Evolutionary conservation across 2,888 invertebrate genomes (phyloP), one percentile per base, ranked within the genome.

Genomic region (Kuschelorhynchus macadamiae): DNA sequence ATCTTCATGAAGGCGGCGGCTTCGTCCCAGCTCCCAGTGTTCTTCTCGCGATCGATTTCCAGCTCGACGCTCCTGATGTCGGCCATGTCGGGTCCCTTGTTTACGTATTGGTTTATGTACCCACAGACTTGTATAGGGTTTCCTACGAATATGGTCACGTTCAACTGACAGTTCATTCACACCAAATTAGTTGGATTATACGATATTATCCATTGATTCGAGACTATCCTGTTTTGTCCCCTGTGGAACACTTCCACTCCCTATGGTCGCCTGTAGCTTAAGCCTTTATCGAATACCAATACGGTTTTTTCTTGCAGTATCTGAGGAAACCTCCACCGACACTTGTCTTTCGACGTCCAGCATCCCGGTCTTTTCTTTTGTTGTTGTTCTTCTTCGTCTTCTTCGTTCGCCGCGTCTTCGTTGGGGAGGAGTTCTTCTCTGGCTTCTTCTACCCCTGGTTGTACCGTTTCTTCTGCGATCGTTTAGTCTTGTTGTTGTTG

Each of bases 1-100:
- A 42, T 42, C 11, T 42, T 42, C 17, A 42, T 17, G 16, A 16
- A 42, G 2, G 42, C 42, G 16, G 14, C 42, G 3, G 42, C 16
- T 11, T 42, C 42, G 42, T 42, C 16, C 42, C 42, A 42, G 17
- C 5, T 42, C 9, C 8, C 42, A 8, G 42, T 42, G 42, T 14
- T 17, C 14, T 8, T 42, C 16, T 8, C 17, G 4, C 16, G 4
- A 14, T 42, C 42, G 9, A 42, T 9, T 42, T 17, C 42, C 9
- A 42, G 3, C 11, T 42, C 42, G 16, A 14, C 17, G 16, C 42
- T 5, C 11, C 14, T 42, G 2, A 42, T 4, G 17, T 42, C 16
- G 42, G 16, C 17, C 3, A 16, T 16, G 12, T 36, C 36, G 2
- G 11, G 36, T 7, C 36, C 36, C 11, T 36, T 36, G 11, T 36